Evolutionary conservation across 1,140 invertebrate genomes (phyloP), one percentile per base, ranked within the genome.

Genomic region (Yoshiicerus persimilis): DNA sequence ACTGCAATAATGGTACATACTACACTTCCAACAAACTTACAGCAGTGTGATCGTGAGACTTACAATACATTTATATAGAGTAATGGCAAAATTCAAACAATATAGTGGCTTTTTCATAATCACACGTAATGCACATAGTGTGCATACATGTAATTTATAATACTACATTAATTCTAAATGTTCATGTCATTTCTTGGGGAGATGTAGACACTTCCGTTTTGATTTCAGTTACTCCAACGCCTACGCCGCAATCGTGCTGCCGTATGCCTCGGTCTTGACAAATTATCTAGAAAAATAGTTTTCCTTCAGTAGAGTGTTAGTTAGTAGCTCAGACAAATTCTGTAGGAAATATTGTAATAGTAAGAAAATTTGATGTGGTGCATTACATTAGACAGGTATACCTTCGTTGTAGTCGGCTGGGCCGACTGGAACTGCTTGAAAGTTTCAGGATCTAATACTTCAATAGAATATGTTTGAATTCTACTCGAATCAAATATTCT

Each of bases 401-500:
- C 87, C 56, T 87, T 89, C 36, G 77, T 85, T 23, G 83, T 32
- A 30, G 89, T 20, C 32, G 89, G 32, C 80, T 84, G 86, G 38
- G 83, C 84, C 27, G 83, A 34, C 32, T 88, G 88, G n/a, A 90
- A 47, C 62, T 89, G 89, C 47, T 87, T 90, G 39, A 89, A 90
- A n/a, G 88, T 90, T 30, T 90, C 89, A 13, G 90, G 89, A 86
- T 91, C 90, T 23, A 91, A 83, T 25, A 91, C 90, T 87, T 91
- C 90, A 47, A 91, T 91, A 11, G 89, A 90, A 70, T 91, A 91
- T 2, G 90, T 90, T 84, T 91, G 90, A 64, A 91, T 89, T 23
- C 90, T 87, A 83, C 88, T 91, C 0, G 89, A 90, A 77, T 91
- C 90, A 83, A 91, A 91, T 62, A 91, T 91, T n/a, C 90, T 66